phyloP scores from a whole-genome alignment of 1,140 invertebrate genomes.

The Dreissena polymorpha region DNA sequence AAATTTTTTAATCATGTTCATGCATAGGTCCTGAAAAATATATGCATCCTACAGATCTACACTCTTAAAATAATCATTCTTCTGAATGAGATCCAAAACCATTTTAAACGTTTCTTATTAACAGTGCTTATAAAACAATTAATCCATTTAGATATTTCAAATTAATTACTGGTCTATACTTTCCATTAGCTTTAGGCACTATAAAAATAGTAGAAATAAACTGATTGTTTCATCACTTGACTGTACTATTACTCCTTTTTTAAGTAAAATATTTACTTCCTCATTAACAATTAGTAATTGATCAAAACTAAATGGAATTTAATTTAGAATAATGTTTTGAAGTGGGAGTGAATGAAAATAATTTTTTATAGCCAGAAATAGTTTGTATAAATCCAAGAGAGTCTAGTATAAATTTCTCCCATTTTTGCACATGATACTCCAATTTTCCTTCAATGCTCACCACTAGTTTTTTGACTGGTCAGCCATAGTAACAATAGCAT shows the following conservation, averaged over 20 bases:
- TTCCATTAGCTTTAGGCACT: background rate
- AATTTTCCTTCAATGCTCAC: constrained; percentile 25
- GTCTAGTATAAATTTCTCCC: constrained; percentile 26
- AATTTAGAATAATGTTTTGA: background rate
- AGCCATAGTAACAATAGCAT: background rate
- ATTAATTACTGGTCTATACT: constrained; percentile 5
- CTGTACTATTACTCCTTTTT: constrained; percentile 1
- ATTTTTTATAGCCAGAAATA: background rate
- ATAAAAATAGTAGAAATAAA: constrained; percentile 10
- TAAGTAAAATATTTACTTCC: background rate
- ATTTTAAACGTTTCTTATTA: constrained; percentile 25
- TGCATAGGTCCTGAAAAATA: constrained; percentile 17
- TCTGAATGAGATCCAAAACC: constrained; percentile 16
- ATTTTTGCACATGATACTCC: constrained; percentile 5
- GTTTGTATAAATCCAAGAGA: background rate
- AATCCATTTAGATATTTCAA: constrained; percentile 16
- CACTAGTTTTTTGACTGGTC: background rate
- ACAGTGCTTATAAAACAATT: constrained; percentile 13
- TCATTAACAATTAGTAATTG: background rate
- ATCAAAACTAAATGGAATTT: background rate
- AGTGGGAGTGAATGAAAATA: background rate
- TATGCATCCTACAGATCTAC: constrained; percentile 9
- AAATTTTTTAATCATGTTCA: constrained; percentile 8
- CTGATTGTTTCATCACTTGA: background rate
- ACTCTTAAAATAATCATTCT: constrained; percentile 9